phyloP scores from a whole-genome alignment of 2,797 vertebrate genomes.

The Pangasius mekongensis region DNA sequence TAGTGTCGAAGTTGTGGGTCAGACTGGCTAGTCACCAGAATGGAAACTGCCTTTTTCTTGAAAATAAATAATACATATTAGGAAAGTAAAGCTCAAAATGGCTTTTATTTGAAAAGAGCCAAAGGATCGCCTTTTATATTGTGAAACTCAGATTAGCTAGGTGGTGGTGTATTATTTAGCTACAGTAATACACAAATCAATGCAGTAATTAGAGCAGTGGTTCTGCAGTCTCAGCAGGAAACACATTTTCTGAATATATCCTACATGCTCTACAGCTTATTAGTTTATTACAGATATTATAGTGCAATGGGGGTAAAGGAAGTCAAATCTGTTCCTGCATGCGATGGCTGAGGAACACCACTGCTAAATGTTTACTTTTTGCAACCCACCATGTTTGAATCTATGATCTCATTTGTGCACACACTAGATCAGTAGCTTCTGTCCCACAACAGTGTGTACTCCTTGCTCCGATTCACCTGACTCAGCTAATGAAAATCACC shows the following conservation, averaged over 20 bases:
- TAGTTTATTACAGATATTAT: neutral
- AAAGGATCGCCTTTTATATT: neutral
- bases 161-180: neutral
- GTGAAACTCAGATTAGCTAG: neutral
- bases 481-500: neutral
- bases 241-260: neutral
- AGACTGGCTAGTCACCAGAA: neutral
- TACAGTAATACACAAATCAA: neutral
- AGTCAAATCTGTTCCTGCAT: neutral
- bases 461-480: slow-evolving; percentile 6
- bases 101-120: neutral
- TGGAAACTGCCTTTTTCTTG: neutral
- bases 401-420: neutral
- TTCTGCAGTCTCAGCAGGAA: neutral
- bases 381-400: neutral
- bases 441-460: neutral
- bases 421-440: neutral
- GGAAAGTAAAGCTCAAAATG: neutral
- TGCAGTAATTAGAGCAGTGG: neutral
- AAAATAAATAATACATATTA: neutral
- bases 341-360: neutral
- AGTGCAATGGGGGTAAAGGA: neutral
- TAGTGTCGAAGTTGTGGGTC: neutral
- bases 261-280: neutral
- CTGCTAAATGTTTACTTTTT: slow-evolving; percentile 5